Evolutionary conservation across 2,113 vertebrate species (phyloP).

Genomic region (Tachuris rubrigastra): DNA sequence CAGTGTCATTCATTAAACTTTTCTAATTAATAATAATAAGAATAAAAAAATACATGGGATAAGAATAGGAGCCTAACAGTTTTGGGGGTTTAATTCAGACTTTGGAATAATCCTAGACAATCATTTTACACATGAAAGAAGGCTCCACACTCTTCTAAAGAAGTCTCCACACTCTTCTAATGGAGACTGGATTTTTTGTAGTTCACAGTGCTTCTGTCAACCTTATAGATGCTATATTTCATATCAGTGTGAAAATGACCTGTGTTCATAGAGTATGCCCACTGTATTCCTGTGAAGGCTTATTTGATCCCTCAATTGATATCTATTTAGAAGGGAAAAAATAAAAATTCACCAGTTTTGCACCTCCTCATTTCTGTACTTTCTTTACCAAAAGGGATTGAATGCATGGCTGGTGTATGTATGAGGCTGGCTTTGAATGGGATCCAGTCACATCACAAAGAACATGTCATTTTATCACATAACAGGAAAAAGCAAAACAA

Average conservation of each 20-base stretch:
- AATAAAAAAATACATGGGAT: background rate
- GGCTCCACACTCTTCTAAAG: background rate
- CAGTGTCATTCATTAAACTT: background rate
- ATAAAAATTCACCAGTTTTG: background rate
- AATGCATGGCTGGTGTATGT: background rate
- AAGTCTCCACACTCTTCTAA: background rate
- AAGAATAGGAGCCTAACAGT: background rate
- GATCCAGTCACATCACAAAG: background rate
- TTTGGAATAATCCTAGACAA: background rate
- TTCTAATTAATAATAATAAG: background rate
- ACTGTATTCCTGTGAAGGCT: background rate
- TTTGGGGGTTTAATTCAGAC: background rate
- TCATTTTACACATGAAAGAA: background rate
- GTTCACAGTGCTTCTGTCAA: background rate
- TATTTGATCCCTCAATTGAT: background rate
- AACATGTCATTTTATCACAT: background rate
- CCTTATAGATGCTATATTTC: background rate
- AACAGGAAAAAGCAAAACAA: background rate
- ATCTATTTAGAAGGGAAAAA: background rate
- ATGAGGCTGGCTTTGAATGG: background rate
- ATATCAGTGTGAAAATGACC: background rate
- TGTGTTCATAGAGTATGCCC: background rate
- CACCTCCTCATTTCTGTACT: background rate
- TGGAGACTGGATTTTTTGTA: accelerated
- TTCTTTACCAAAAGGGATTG: background rate